Evolutionary conservation across 92 coral and sea anemone genomes (phyloP).

Genomic region (Epizoanthus illoricatus): DNA sequence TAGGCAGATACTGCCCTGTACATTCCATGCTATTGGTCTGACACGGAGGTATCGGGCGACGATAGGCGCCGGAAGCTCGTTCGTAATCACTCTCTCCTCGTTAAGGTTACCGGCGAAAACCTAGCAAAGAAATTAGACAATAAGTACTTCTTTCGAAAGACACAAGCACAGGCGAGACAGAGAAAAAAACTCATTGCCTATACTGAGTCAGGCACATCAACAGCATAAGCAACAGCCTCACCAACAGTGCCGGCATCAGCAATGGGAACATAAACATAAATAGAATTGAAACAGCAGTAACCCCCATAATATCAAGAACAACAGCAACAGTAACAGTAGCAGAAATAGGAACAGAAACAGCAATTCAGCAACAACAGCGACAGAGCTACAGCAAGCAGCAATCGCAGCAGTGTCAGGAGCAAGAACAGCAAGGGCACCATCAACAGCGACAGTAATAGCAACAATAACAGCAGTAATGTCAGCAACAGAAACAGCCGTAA

Average conservation of each 20-base stretch:
- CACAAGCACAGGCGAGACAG: neutral
- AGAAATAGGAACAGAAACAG: neutral
- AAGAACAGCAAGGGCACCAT: too few species aligned
- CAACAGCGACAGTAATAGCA: too few species aligned
- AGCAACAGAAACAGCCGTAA: too few species aligned
- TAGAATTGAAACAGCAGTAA: neutral
- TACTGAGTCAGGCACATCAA: neutral
- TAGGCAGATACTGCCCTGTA: constrained; percentile 32
- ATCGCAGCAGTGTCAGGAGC: neutral
- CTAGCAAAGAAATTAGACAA: neutral
- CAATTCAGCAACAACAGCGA: neutral
- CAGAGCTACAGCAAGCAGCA: neutral
- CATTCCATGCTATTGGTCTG: constrained; percentile 31
- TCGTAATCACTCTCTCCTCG: constrained; percentile 22
- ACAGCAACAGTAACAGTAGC: neutral
- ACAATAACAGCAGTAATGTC: too few species aligned
- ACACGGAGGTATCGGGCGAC: constrained; percentile 30
- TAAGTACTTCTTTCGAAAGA: neutral
- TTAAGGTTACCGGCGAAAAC: constrained; percentile 21
- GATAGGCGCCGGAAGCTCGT: constrained; percentile 15
- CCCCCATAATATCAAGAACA: neutral
- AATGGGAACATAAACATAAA: too few species aligned
- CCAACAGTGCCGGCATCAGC: neutral
- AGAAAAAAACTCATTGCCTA: neutral
- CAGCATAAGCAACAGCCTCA: neutral